These are phyloP conservation scores for Pristionchus entomophagus DNA, from an alignment of 2,888 invertebrate genomes.

Conservation along the genomic window DNA sequence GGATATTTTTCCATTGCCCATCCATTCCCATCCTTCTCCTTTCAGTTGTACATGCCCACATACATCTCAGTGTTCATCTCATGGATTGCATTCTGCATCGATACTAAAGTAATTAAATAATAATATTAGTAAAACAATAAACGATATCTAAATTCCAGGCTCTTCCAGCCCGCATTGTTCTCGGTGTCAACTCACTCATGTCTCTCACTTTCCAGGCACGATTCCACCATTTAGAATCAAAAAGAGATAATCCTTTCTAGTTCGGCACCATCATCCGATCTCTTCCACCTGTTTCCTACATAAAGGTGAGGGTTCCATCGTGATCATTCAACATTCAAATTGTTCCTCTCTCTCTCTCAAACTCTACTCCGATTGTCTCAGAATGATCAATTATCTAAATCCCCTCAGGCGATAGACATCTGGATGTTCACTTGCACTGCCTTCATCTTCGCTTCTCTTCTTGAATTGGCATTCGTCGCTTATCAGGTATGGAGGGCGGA, in stretches of 20 bases:
- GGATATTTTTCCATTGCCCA: too few species aligned
- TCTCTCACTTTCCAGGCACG: constrained; percentile 66
- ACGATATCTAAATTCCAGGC: constrained; percentile 49
- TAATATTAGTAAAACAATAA: background rate
- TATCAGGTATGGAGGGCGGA: constrained; percentile 62
- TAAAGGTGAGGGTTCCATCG: too few species aligned
- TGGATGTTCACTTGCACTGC: constrained; percentile 73
- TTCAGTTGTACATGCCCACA: constrained; percentile 69
- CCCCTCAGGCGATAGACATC: constrained; percentile 71
- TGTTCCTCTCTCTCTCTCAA: background rate
- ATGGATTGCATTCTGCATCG: constrained; percentile 72
- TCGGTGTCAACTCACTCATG: constrained; percentile 74
- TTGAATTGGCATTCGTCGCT: constrained; percentile 73
- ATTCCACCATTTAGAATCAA: constrained; percentile 31
- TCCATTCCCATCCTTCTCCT: too few species aligned
- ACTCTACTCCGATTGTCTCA: background rate
- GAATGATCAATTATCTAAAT: too few species aligned
- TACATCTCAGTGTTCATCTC: constrained; percentile 73
- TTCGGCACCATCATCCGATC: constrained; percentile 72
- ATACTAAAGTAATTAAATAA: constrained; percentile 52
- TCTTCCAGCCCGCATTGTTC: constrained; percentile 71
- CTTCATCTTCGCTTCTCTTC: constrained; percentile 71
- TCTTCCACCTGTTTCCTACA: constrained; percentile 72
- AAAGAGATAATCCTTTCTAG: constrained; percentile 49
- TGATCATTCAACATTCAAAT: too few species aligned